Conservation (phyloP, 2,113 vertebrate species). For the Arvicanthis niloticus region DNA sequence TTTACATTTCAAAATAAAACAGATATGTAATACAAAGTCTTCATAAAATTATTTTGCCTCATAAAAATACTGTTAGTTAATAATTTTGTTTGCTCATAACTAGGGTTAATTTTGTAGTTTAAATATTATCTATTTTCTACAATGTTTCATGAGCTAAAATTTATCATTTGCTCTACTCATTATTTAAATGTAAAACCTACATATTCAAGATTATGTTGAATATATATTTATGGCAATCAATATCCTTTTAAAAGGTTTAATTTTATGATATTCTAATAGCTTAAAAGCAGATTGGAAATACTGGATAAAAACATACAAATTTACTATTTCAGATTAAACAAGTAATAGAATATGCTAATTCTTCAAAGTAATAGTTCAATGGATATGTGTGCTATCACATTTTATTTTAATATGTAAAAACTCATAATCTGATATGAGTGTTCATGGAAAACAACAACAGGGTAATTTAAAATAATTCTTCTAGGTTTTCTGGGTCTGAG, state of each 20-base stretch:
- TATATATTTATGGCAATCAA: background rate
- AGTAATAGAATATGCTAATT: background rate
- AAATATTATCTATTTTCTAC: background rate
- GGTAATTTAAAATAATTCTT: background rate
- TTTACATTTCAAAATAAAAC: slow-evolving; percentile 44
- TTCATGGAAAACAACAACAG: background rate
- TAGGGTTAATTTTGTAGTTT: slow-evolving; percentile 6
- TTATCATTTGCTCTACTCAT: slow-evolving; percentile 18
- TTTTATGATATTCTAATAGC: background rate
- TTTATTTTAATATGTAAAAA: background rate
- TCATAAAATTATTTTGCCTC: background rate
- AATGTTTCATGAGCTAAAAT: slow-evolving; percentile 43
- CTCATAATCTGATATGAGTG: background rate
- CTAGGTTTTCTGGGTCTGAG: background rate
- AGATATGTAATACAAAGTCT: background rate
- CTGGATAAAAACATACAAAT: background rate
- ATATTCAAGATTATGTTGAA: background rate
- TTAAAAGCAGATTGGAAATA: background rate
- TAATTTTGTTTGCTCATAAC: background rate
- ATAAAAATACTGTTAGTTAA: slow-evolving; percentile 4
- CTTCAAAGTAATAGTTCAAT: background rate
- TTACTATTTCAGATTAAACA: slow-evolving; percentile 8
- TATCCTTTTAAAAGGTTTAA: slow-evolving; percentile 9
- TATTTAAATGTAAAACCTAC: background rate
- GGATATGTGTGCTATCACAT: background rate